Conservation (phyloP, 2,888 invertebrate species). For the Schizaphis graminum region DNA sequence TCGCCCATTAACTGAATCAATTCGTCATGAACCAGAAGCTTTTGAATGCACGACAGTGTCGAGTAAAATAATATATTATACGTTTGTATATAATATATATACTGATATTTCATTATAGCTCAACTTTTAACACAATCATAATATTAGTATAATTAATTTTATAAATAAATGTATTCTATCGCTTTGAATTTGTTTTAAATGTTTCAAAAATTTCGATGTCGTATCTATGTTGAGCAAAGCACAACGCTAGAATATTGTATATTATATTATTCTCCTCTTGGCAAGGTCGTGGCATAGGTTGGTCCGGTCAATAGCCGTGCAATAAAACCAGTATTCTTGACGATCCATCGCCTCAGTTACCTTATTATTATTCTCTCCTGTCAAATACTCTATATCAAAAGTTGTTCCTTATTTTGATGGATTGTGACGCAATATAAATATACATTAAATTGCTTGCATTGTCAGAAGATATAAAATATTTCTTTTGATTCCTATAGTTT, state of each 20-base stretch:
- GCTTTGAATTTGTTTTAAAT: neutral
- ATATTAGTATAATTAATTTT: neutral
- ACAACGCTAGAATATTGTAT: neutral
- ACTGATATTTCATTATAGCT: neutral
- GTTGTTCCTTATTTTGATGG: neutral
- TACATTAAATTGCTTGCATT: neutral
- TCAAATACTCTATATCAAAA: neutral
- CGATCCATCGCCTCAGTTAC: neutral
- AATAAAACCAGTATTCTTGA: conserved; percentile 42
- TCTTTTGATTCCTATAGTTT: neutral
- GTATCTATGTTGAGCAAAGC: neutral
- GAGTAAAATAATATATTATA: neutral
- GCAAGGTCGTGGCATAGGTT: conserved; percentile 42
- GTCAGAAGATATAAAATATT: neutral
- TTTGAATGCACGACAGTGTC: neutral
- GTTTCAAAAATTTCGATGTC: neutral
- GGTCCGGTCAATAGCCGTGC: conserved; percentile 46
- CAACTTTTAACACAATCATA: neutral
- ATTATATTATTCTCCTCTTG: conserved; percentile 37
- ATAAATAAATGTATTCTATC: neutral
- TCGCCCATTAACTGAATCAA: conserved; percentile 38
- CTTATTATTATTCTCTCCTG: conserved; percentile 11
- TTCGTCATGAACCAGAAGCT: conserved; percentile 9
- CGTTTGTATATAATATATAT: neutral
- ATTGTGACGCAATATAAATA: neutral